Percentiles rank a stretch among this genome's conserved stretches.
phyloP scores from a whole-genome alignment of 2,888 invertebrate species.

The Asteroscopus sphinx region DNA sequence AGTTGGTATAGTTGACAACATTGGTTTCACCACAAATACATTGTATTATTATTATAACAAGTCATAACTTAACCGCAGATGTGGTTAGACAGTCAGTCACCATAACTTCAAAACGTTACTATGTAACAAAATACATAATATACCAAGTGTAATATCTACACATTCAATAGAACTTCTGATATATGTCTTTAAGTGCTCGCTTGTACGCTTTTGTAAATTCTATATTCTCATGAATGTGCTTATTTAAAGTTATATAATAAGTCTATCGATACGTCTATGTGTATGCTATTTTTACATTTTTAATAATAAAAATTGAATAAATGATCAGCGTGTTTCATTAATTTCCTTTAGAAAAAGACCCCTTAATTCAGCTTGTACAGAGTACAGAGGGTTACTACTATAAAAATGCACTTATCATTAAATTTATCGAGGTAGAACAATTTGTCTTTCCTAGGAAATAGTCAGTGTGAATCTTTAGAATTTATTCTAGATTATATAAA shows the following conservation, averaged over 20 bases:
- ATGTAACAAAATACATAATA: constrained; percentile 10
- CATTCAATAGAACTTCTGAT: constrained; percentile 4
- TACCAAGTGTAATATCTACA: constrained; percentile 33
- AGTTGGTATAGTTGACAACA: no score
- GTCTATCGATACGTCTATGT: constrained; percentile 20
- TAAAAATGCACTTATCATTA: no score
- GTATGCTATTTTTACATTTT: constrained; percentile 55
- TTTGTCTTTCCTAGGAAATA: no score
- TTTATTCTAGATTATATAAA: no score
- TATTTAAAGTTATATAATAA: constrained; percentile 31
- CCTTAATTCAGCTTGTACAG: no score
- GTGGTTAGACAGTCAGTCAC: constrained; percentile 1
- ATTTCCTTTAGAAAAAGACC: neutral
- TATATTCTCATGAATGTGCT: constrained; percentile 29
- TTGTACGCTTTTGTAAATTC: constrained; percentile 45
- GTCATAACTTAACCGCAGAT: constrained; percentile 4
- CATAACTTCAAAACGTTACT: neutral
- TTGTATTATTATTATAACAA: constrained; percentile 1
- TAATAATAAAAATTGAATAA: constrained; percentile 47
- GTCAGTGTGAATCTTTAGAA: no score
- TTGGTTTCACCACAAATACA: constrained; percentile 3
- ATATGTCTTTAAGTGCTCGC: constrained; percentile 16
- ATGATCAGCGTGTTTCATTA: neutral
- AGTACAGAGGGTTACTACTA: no score
- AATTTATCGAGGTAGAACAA: no score